phyloP scores from a whole-genome alignment of 2,797 vertebrate species.

The Notolabrus celidotus region DNA sequence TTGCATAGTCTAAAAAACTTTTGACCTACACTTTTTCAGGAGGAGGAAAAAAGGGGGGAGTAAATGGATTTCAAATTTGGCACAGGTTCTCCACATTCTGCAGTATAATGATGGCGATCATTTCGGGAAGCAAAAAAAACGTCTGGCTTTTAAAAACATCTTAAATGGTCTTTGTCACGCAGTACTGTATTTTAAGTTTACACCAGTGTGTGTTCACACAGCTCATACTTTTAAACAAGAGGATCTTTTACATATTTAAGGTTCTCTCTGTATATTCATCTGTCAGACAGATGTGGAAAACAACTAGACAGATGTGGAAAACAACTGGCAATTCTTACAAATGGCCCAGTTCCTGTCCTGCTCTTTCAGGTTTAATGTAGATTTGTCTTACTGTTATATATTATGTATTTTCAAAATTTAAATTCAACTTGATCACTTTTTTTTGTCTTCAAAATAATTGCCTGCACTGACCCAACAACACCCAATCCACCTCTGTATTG shows the following conservation, averaged over 20 bases:
- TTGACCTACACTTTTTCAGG: not conserved
- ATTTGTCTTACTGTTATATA: not conserved
- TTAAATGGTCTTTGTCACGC: not conserved
- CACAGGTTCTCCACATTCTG: not conserved
- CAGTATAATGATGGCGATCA: not conserved
- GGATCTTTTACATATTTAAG: constrained; percentile 44
- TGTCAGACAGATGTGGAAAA: constrained; percentile 69
- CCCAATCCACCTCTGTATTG: too few species aligned
- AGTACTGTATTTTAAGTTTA: constrained; percentile 33
- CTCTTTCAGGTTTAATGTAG: not conserved
- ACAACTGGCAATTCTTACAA: not conserved
- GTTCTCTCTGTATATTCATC: constrained; percentile 49
- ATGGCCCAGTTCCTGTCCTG: constrained; percentile 2
- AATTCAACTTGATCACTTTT: too few species aligned
- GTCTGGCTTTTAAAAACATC: constrained; percentile 1
- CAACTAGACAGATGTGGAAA: constrained; percentile 59
- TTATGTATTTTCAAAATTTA: too few species aligned
- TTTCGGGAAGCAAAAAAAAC: constrained; percentile 13
- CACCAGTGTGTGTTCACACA: constrained; percentile 1
- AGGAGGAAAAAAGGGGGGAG: not conserved
- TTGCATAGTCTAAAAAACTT: too few species aligned
- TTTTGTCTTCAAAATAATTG: too few species aligned
- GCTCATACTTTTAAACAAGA: constrained; percentile 24
- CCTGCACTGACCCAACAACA: too few species aligned
- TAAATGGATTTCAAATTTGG: not conserved